Conservation (phyloP, 2,113 vertebrate genomes). For the Cyprinodon variegatus region DNA sequence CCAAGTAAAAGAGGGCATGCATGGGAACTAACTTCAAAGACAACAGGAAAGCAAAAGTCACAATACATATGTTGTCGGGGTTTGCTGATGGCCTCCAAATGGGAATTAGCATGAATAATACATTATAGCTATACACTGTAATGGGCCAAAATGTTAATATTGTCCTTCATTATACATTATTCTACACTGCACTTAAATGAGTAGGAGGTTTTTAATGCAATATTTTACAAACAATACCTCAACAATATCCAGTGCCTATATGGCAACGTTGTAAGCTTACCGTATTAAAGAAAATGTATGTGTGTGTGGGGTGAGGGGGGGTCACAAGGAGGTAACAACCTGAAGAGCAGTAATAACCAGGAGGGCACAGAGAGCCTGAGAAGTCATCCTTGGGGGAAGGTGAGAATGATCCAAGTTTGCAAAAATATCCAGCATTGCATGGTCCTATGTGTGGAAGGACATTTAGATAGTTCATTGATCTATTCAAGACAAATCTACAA, state of each 20-base stretch:
- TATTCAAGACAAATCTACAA: background rate
- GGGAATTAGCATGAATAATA: constrained; percentile 64
- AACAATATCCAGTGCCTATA: constrained; percentile 2
- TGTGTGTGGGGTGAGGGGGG: too few relatives aligned
- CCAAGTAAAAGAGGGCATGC: constrained; percentile 22
- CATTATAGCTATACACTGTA: constrained; percentile 29
- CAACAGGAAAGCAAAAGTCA: constrained; percentile 20
- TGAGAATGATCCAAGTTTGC: constrained; percentile 77
- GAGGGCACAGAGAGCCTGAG: constrained; percentile 82
- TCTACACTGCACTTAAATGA: constrained; percentile 29
- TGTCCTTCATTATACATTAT: constrained; percentile 40
- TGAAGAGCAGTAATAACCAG: constrained; percentile 86
- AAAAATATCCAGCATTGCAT: constrained; percentile 89
- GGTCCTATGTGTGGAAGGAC: constrained; percentile 73
- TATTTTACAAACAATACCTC: constrained; percentile 11
- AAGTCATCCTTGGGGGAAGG: constrained; percentile 78
- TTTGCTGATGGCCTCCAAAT: constrained; percentile 39
- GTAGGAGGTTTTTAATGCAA: background rate
- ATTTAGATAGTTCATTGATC: constrained; percentile 1
- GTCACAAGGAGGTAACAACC: constrained; percentile 69
- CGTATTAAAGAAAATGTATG: background rate
- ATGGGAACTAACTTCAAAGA: constrained; percentile 41
- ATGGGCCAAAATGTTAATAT: constrained; percentile 33
- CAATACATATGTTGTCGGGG: constrained; percentile 51
- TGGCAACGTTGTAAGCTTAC: constrained; percentile 6